Evolutionary conservation across 2,888 invertebrate genomes (phyloP).

Genomic region (Yponomeuta sedellus): DNA sequence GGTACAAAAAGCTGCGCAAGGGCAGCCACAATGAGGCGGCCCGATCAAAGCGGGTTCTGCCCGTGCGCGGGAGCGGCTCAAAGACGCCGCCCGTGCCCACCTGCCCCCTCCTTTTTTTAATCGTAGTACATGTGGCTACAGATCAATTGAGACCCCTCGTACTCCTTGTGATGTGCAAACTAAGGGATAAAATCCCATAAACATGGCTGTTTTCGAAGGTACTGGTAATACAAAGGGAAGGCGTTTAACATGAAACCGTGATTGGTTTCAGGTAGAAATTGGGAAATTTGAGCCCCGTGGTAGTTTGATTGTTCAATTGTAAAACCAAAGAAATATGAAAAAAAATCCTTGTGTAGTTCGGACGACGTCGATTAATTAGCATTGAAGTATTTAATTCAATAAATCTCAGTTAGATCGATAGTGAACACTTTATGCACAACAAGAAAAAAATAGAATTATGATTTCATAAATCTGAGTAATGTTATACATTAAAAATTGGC

Average conservation of each 20-base stretch:
- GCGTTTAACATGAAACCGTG: neutral
- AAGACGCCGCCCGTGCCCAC: constrained; percentile 62
- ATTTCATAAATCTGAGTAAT: too few relatives aligned
- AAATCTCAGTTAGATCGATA: too few relatives aligned
- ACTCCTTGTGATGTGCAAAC: neutral
- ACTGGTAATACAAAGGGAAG: neutral
- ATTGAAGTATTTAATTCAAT: too few relatives aligned
- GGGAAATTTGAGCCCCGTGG: neutral
- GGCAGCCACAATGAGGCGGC: constrained; percentile 56
- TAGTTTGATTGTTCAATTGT: neutral
- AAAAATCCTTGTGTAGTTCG: neutral
- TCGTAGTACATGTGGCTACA: constrained; percentile 11
- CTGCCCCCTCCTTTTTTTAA: constrained; percentile 43
- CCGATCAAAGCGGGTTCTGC: constrained; percentile 41
- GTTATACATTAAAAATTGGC: too few relatives aligned
- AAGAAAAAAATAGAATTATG: too few relatives aligned
- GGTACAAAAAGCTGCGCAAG: constrained; percentile 19
- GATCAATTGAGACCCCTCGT: neutral
- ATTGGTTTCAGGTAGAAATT: neutral
- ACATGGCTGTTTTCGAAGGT: neutral
- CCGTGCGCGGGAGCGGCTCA: constrained; percentile 31
- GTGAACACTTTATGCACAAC: too few relatives aligned
- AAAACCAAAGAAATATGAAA: neutral
- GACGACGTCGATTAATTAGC: too few relatives aligned
- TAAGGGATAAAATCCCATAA: neutral